Base-by-base conservation (phyloP, 2,888 invertebrate genomes). In the Entomobrya multifasciata region DNA sequence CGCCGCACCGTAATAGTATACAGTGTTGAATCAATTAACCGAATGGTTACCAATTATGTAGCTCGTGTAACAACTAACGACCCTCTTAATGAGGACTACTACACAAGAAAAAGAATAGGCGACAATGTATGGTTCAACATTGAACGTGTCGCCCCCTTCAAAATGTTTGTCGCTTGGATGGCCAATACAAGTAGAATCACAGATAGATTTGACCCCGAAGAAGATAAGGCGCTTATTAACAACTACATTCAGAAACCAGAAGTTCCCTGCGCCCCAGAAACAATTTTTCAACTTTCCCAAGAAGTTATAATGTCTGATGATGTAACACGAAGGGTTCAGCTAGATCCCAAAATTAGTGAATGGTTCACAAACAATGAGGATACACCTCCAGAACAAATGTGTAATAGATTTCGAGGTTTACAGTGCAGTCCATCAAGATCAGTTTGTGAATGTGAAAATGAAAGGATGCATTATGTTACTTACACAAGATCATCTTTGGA, bases 71-170 rank as follows among this genome's bases (percentile, higher is more conserved):
- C 81, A 10, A 81, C 70, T 5, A 81, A 81, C 15, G 81, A 81
- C 17, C 81, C 44, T 2, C 5, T 81, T 0, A 55, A 81, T 25
- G 81, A 81, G n/a, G 57, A 55, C 10, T 70, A 70, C 57, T 81
- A 81, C 70, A 55, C 57, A 2, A 13, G 30, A 27, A 15, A 2
- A 3, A 20, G 81, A 20, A 15, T 81, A 1, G 72, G 81, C 0
- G 81, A 81, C 36, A 70, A 81, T 15, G 81, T 72, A 6, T 81
- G 70, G 70, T 81, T 25, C 70, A 81, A 81, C 62, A 57, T 81
- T 22, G 81, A 81, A 62, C 70, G 81, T 1, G 70, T 81, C 8
- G 67, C 41, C 8, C 70, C 70, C 8, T 81, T 55, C 81, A 70
- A 36, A 57, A 81, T 44, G 44, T 81, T 57, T 55, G 70, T 81